Evolutionary conservation across 30 jellyfish, hydroid and myxozoan genomes (phyloP), one percentile per base, ranked within the genome.

Genomic region (Rhopilema esculentum): DNA sequence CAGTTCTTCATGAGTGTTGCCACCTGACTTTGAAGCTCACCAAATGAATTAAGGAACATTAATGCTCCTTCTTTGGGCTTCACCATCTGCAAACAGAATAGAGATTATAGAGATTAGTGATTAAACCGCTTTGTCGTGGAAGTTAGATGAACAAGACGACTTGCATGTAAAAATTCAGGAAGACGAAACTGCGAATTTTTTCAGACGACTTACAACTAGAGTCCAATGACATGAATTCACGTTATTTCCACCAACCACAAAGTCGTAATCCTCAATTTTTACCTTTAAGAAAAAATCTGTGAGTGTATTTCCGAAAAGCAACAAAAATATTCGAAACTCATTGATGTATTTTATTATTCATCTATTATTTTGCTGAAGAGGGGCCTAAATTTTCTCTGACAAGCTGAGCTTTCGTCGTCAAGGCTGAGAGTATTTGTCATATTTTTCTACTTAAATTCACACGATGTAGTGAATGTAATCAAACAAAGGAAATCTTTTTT

Each of bases 21-120:
- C 26, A 26, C 32, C 74, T 64, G 74, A 64, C 57, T 69, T 6
- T 69, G 50, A 1, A 69, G 80, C 7, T 69, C 80, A 24, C 61
- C 80, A 69, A 69, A 29, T 19, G 80, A 29, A 6, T 69, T 69
- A 0, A 69, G 12, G 32, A 69, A 69, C 26, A 24, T 19, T 69
- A 69, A 64, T 23, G 30, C 0, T n/a, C 74, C 74, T 64, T 64
- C 30, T 69, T 26, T 26, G 26, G 26, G 1, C 62, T 20, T 26
- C 57, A 26, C 57, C 57, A 22, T 27, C 25, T 22, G 4, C 49
- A 69, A 29, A 20, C 50, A 29, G 26, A 26, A 20, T 69, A 0
- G 57, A 69, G 23, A 69, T 29, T 20, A 26, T 24, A 29, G 49
- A 22, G 57, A 29, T 20, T 22, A 69, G 52, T 19, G 57, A 22